A percentile compares a stretch with the other conserved stretches of the same genome.
Evolutionary conservation across 2,888 invertebrate species (phyloP).

Genomic region (Drosophila hawaiiensis): DNA sequence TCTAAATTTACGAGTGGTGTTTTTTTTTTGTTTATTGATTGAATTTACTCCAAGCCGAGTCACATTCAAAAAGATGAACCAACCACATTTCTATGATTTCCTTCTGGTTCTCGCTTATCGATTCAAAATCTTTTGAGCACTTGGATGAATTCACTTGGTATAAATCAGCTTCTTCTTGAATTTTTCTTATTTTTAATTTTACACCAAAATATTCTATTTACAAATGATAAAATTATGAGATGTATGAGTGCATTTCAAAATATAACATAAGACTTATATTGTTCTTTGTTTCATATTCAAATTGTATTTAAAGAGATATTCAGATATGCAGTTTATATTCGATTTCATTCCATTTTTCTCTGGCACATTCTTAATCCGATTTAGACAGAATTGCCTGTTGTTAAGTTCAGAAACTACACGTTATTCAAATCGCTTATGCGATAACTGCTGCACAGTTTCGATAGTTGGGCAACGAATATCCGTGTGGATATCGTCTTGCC

Average conservation of each 20-base stretch:
- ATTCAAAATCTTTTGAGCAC: not conserved
- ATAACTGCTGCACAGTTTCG: not conserved
- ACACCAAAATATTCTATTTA: not conserved
- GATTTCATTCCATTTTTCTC: not conserved
- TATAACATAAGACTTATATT: not conserved
- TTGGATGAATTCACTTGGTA: not conserved
- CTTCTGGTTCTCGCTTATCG: not conserved
- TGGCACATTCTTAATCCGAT: not conserved
- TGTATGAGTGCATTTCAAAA: too few relatives aligned
- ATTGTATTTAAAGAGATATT: not conserved
- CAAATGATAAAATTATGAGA: not conserved
- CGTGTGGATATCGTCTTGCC: conserved; percentile 1
- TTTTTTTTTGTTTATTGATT: not conserved
- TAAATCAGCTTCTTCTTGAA: not conserved
- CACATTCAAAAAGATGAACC: not conserved
- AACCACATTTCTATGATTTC: not conserved
- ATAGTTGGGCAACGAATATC: not conserved
- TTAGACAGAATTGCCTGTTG: not conserved
- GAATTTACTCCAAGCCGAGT: not conserved
- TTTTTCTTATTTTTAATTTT: not conserved
- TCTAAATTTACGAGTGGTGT: not conserved
- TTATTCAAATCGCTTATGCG: not conserved
- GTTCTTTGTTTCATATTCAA: not conserved
- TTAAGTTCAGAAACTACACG: not conserved
- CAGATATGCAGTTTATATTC: not conserved